Evolutionary conservation across 2,888 invertebrate genomes (phyloP), one percentile per base, ranked within the genome.

Genomic region (Dicranocentrus wangi): DNA sequence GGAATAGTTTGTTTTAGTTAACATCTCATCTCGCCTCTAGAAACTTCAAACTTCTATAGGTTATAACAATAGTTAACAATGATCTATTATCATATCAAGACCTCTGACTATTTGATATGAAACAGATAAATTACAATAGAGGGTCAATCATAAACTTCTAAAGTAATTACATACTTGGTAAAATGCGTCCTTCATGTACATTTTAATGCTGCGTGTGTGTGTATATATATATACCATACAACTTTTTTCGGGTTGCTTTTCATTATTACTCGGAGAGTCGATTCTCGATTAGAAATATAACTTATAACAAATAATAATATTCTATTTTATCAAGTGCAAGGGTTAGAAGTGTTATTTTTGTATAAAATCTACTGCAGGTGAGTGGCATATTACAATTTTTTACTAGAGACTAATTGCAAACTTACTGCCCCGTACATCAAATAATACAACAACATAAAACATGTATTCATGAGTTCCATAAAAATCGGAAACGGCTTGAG

Each of bases 341-440:
- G 2, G 77, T 77, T 77, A 77, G 77, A 68, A 77, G 77, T 47
- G 77, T 77, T 77, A 77, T 15, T 1, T 61, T 65, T 77, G 77
- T 77, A 77, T 77, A 77, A 77, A 77, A 77, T 53, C 65, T 63
- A 63, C 32, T 42, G n/a, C 42, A 65, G n/a, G 27, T 65, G 65
- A 65, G 65, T 43, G 13, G 28, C 17, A 17, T 17, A 61, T 61
- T 51, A 55, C n/a, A 23, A 55, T 51, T 51, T 51, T 51, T 51
- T n/a, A 53, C 53, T 55, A 69, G 23, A 69, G 55, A 53, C 69
- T 69, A 69, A 28, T 7, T n/a, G 32, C 3, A 7, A 32, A 10
- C 32, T 32, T 32, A 32, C n/a, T 32, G 32, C 32, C 32, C 32
- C 32, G 32, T 32, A 32, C 32, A 32, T 32, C 10, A n/a, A n/a